Evolutionary conservation across 2,888 invertebrate species (phyloP), one percentile per base, ranked within the genome.

Genomic region (Xestoiulus laeticollis): DNA sequence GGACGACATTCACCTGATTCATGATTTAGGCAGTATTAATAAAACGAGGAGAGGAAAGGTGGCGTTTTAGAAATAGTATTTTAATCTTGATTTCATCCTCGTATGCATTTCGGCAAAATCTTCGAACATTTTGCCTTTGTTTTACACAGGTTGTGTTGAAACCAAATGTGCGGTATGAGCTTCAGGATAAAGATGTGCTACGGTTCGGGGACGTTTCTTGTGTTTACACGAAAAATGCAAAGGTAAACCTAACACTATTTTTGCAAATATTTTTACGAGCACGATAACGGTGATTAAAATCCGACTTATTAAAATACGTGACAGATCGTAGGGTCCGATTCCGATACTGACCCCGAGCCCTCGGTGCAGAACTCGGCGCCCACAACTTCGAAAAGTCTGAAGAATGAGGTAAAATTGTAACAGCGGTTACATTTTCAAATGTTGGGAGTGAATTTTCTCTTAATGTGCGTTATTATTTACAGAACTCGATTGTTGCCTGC

Each of bases 11-110:
- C 91, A 92, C 85, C 91, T 93, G 89, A 91, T 94, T 32, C 92
- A 91, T 90, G 94, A 94, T 90, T 90, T 93, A 43, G 91, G 92
- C 85, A 94, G 94, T 88, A 91, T 92, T 12, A 94, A 94, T 90
- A 92, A 92, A 89, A 93, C 93, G 6, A 91, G 91, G 88, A 90
- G 93, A 68, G 93, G 93, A 88, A 92, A 92, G 90, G 94, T 93
- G 91, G 48, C 48, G 1, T 8, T 8, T 12, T 48, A 8, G 3
- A 38, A 38, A 38, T 38, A 38, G 38, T 38, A 38, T 38, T 38
- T 38, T 6, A 38, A 3, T 38, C 6, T 38, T 3, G 4, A 22
- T 14, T 86, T 86, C 4, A 12, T 53, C n/a, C 1, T 38, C 14
- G n/a, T 48, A 0, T 38, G 10, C 12, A 26, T 48, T 53, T 6